A percentile compares a stretch with the other conserved stretches of the same genome.
These are phyloP conservation scores for Kryphioiulus occultus DNA, from an alignment of 2,888 invertebrate species.

Conservation along the genomic window DNA sequence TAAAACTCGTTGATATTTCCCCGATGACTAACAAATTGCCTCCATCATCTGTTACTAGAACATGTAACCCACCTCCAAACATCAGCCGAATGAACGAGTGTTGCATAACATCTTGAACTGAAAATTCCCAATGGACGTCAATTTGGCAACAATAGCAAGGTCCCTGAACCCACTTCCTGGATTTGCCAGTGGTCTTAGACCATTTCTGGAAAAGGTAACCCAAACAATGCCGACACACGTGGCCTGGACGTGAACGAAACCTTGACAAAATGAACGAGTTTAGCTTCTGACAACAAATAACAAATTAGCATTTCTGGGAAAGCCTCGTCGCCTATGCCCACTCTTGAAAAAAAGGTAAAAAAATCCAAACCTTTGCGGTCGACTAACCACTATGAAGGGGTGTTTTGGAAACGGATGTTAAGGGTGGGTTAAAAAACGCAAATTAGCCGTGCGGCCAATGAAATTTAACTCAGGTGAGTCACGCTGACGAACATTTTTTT, in stretches of 20 bases:
- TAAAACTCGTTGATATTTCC: neutral
- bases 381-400: neutral
- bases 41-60: neutral
- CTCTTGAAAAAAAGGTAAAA: neutral
- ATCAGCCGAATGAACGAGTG: neutral
- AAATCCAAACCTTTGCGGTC: neutral
- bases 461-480: constrained; percentile 19
- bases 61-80: neutral
- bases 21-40: constrained; percentile 26
- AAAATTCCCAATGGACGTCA: neutral
- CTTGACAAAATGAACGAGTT: neutral
- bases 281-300: neutral
- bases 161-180: neutral
- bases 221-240: too few species aligned
- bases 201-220: too few species aligned
- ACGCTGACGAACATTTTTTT: neutral
- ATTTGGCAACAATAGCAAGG: neutral
- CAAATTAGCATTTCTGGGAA: neutral
- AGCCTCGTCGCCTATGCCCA: neutral
- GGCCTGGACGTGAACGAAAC: neutral
- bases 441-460: constrained; percentile 2
- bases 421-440: neutral
- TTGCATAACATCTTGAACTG: neutral
- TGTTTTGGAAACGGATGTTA: neutral
- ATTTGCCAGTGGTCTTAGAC: neutral